A percentile compares a stretch with the other conserved stretches of the same genome.
phyloP scores from a whole-genome alignment of 2,797 vertebrate species.

The Harpagifer antarcticus region DNA sequence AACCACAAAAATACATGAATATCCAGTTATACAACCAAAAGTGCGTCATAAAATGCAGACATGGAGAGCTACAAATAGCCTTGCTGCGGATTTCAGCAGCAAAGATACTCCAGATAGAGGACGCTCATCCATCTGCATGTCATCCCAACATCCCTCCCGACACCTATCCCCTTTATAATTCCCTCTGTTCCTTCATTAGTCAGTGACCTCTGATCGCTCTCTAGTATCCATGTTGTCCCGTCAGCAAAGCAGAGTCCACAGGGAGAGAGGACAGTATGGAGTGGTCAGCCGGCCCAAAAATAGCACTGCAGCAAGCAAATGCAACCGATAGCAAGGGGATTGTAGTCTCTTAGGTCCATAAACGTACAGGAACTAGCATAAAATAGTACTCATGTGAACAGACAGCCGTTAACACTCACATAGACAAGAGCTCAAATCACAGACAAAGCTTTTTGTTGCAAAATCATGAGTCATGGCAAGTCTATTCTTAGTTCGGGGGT shows the following conservation, averaged over 20 bases:
- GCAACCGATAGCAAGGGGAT: constrained; percentile 60
- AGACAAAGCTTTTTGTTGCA: constrained; percentile 77
- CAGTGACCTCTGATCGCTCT: constrained; percentile 53
- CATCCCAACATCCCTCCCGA: constrained; percentile 24
- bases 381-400: constrained; percentile 43
- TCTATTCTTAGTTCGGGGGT: constrained; percentile 79
- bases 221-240: constrained; percentile 75
- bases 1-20: constrained; percentile 27
- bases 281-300: constrained; percentile 74
- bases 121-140: constrained; percentile 22
- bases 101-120: constrained; percentile 26
- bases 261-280: constrained; percentile 66
- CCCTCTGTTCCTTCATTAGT: constrained; percentile 48
- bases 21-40: constrained; percentile 52
- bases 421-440: constrained; percentile 52
- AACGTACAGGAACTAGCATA: constrained; percentile 35
- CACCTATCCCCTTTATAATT: constrained; percentile 37
- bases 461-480: constrained; percentile 81
- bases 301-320: constrained; percentile 76
- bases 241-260: constrained; percentile 71
- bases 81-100: constrained; percentile 25
- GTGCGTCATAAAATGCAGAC: constrained; percentile 46
- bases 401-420: too few species aligned
- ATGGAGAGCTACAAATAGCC: constrained; percentile 47
- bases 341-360: constrained; percentile 54